Base-by-base conservation (phyloP, 2,797 vertebrate species). In the Falco berigora region DNA sequence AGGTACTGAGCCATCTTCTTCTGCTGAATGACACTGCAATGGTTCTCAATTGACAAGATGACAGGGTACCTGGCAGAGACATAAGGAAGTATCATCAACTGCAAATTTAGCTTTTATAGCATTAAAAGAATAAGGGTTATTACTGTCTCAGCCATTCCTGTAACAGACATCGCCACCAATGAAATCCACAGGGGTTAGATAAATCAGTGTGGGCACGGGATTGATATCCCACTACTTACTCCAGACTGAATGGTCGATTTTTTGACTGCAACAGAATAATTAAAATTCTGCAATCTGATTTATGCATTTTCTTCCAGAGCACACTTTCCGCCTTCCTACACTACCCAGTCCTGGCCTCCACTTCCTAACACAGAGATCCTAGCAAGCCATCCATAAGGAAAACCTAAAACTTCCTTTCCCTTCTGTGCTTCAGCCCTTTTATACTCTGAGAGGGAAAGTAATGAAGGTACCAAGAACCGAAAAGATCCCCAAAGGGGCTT, bases 1-100 rank as follows among this genome's bases (percentile, higher is more conserved):
- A 99, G 98, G 73, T 99, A 99, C 97, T 99, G 98, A 34, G 99
- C 99, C 99, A 99, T 99, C 97, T 99, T 99, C 97, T 99, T 99
- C 95, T 99, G 99, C 97, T 99, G 99, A 46, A 98, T 46, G 3
- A 99, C 99, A 5, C 99, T 99, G 97, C 99, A 99, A 97, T 99
- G 99, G 97, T 99, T 99, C 98, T 99, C 99, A 14, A 99, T 98
- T 34, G 99, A 99, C 94, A 99, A 97, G 97, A 99, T 99, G 95
- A 99, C 98, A 1, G 99, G 99, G 94, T 98, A 99, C 75, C 99
- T 99, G 96, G 10, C 59, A 77, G 32, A 90, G 34, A 62, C 47
- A 72, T 7, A 76, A 36, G 23, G 28, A 40, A 56, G 40, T 47
- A 61, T n/a, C 0, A 52, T 6, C 81, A 95, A 19, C 75, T 86